Evolutionary conservation across 2,888 invertebrate genomes (phyloP).

Genomic region (Hydrotaea cyrtoneurina): DNA sequence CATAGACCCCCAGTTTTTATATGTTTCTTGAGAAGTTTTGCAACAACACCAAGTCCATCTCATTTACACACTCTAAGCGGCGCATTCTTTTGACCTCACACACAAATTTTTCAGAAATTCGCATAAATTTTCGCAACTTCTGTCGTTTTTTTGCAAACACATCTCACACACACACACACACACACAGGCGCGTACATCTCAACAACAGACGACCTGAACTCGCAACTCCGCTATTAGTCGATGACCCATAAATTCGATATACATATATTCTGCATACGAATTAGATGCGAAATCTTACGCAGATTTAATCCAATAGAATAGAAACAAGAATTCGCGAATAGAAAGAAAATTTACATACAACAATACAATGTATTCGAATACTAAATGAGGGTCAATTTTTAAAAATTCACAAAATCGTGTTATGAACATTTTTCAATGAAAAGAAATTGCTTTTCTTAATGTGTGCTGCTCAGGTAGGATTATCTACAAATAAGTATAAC

Average conservation of each 20-base stretch:
- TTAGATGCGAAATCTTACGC: background rate
- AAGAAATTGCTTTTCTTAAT: too few species aligned
- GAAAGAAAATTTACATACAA: background rate
- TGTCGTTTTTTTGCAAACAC: background rate
- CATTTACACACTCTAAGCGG: background rate
- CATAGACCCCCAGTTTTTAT: conserved; percentile 50
- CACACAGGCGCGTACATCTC: too few species aligned
- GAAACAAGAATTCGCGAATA: background rate
- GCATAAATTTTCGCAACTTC: conserved; percentile 25
- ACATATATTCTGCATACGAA: conserved; percentile 5
- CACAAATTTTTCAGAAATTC: conserved; percentile 14
- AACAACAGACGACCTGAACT: background rate
- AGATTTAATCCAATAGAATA: background rate
- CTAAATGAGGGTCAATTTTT: too few species aligned
- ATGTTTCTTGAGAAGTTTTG: background rate
- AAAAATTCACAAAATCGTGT: too few species aligned
- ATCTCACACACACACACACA: background rate
- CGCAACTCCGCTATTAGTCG: background rate
- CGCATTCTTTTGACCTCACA: background rate
- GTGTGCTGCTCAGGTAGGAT: too few species aligned
- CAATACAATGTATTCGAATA: too few species aligned
- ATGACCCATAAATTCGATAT: background rate
- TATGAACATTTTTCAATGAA: too few species aligned
- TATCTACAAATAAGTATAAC: too few species aligned
- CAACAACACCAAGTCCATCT: background rate